These are phyloP conservation scores for Octopus sinensis DNA, from an alignment of 1,140 invertebrate species.

Conservation along the genomic window DNA sequence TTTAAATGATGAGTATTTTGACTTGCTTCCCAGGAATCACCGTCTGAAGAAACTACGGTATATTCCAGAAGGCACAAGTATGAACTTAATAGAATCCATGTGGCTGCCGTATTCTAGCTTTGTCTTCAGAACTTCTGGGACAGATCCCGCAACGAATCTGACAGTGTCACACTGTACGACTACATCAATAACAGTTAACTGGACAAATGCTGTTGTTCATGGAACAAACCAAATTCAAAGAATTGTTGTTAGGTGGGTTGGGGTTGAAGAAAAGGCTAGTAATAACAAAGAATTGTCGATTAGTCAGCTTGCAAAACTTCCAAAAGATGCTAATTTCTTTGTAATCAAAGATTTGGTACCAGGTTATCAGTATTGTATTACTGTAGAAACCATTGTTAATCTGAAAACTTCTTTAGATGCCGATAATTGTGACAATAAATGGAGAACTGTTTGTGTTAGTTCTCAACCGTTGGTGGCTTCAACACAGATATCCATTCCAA, in stretches of 20 bases:
- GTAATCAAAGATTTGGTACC: conserved; percentile 46
- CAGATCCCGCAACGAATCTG: conserved; percentile 51
- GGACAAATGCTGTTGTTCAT: conserved; percentile 52
- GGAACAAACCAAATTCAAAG: conserved; percentile 53
- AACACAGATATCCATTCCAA: conserved; percentile 51
- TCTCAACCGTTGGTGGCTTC: conserved; percentile 51
- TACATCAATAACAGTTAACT: conserved; percentile 45
- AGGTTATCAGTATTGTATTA: conserved; percentile 52
- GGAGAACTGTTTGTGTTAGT: conserved; percentile 53
- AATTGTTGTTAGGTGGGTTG: conserved; percentile 52
- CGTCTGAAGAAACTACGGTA: conserved; percentile 40
- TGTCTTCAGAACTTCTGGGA: conserved; percentile 51
- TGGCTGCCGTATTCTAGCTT: conserved; percentile 54
- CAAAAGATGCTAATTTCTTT: conserved; percentile 43
- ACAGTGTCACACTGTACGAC: conserved; percentile 42
- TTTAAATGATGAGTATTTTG: conserved; percentile 57
- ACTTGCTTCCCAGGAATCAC: conserved; percentile 49
- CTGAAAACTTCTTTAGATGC: conserved; percentile 55
- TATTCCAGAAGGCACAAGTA: conserved; percentile 42
- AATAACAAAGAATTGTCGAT: conserved; percentile 42
- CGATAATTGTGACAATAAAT: conserved; percentile 43
- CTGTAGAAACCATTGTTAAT: conserved; percentile 56
- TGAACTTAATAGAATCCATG: conserved; percentile 43
- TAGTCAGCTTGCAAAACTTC: conserved; percentile 47
- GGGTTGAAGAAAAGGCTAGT: conserved; percentile 35